A percentile compares a stretch with the other conserved stretches of the same genome.
Evolutionary conservation across 2,113 vertebrate species (phyloP).

Genomic region (Sisor rabdophorus): DNA sequence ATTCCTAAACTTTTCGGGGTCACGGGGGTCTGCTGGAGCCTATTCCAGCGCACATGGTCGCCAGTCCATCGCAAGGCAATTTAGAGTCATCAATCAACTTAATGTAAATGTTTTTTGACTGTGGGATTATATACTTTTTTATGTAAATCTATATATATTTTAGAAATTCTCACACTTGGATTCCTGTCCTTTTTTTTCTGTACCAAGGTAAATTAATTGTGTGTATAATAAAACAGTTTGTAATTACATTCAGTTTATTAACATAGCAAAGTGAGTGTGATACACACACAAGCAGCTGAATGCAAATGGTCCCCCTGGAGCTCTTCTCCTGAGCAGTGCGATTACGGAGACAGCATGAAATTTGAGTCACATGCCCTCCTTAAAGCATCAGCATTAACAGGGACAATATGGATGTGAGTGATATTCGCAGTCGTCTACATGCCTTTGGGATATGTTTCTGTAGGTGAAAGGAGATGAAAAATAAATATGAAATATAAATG

Average conservation of each 20-base stretch:
- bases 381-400: conserved; percentile 25
- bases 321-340: not conserved
- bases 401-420: not conserved
- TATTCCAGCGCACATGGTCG: too few species aligned
- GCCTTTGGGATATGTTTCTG: not conserved
- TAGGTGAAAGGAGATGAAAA: not conserved
- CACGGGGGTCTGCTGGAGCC: too few species aligned
- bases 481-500: not conserved
- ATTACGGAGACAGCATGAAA: conserved; percentile 13
- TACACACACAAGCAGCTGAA: not conserved
- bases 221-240: not conserved
- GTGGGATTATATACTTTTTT: too few species aligned
- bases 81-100: too few species aligned
- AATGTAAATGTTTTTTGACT: too few species aligned
- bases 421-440: conserved; percentile 25
- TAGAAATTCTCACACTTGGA: too few species aligned
- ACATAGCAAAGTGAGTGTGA: not conserved
- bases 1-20: too few species aligned
- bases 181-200: not conserved
- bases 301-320: not conserved
- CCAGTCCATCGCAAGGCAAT: too few species aligned
- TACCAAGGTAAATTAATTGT: not conserved
- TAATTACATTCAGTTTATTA: not conserved
- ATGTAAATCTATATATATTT: too few species aligned
- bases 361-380: not conserved